A percentile compares a stretch with the other conserved stretches of the same genome.
These are phyloP conservation scores for Heteractis magnifica DNA, from an alignment of 92 coral and sea anemone genomes.

Conservation along the genomic window DNA sequence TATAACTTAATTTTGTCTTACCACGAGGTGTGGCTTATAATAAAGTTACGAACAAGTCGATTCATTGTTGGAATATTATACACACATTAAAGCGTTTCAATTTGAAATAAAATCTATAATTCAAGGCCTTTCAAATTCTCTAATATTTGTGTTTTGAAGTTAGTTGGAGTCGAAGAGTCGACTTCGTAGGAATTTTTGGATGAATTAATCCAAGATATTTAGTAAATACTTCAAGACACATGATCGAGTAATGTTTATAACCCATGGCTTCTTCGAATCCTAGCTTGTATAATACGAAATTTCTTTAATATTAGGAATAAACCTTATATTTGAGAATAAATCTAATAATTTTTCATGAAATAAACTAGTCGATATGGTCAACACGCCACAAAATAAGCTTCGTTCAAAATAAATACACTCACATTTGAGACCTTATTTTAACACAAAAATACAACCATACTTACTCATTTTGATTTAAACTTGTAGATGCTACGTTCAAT, in stretches of 20 bases:
- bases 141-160: constrained; percentile 3
- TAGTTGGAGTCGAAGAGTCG: background rate
- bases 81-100: background rate
- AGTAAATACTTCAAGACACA: constrained; percentile 4
- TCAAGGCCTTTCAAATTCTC: background rate
- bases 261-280: constrained; percentile 9
- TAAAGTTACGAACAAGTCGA: background rate
- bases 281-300: background rate
- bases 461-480: constrained; percentile 23
- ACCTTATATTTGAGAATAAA: background rate
- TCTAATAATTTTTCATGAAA: background rate
- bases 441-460: background rate
- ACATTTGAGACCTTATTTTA: background rate
- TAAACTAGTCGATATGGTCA: background rate
- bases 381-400: background rate
- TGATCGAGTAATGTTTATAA: background rate
- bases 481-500: constrained; percentile 4
- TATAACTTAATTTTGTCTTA: background rate
- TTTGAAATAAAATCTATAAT: background rate
- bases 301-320: background rate
- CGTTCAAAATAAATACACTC: constrained; percentile 1
- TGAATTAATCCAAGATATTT: constrained; percentile 31
- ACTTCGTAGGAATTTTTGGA: constrained; percentile 22
- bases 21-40: constrained; percentile 9
- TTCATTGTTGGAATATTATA: background rate